Base-by-base conservation (phyloP, 2,888 invertebrate genomes). In the Lycocerus yunnanus region DNA sequence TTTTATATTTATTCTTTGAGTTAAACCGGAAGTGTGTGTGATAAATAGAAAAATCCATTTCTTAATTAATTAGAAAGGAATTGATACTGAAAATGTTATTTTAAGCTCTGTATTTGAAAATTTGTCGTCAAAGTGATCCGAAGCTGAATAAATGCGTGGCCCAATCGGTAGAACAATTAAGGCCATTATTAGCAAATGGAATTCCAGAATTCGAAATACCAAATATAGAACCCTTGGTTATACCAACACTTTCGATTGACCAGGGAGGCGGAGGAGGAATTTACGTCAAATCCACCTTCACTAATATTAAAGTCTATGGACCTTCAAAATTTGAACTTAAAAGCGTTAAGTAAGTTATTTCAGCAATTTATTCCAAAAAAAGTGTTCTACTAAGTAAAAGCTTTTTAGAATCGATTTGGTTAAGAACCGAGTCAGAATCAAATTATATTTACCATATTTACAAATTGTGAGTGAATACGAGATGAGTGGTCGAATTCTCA, bases 401-500 rank as follows among this genome's bases (percentile, higher is more conserved):
- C 70, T 18, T 86, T 87, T 72, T 84, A 91, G 93, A 81, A 88
- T 92, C 14, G 88, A 92, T 77, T 81, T 89, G 11, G 87, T 88
- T 2, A 90, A 89, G 66, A 89, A 92, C 75, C 87, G 89, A 75
- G 89, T 94, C 15, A 85, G 89, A 5, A 87, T 93, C 11, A 91
- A 91, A 75, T 80, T 94, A 20, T 89, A 88, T 77, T 89, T 95
- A 21, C 93, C 94, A 0, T 88, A 90, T 69, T 83, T 95, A 59
- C 87, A 88, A 71, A 89, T 94, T 88, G 89, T 87, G 18, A 91
- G 93, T 0, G 88, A 90, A 74, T 95, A 95, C 84, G 88, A 87
- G 4, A 89, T 95, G 78, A 87, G 90, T 15, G 95, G 95, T 6
- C 90, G 91, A 79, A 89, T 95, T 43, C 87, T 95, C 78, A 91